These are phyloP conservation scores for Camponotus vicinus DNA, from an alignment of 1,140 invertebrate species.

Conservation along the genomic window DNA sequence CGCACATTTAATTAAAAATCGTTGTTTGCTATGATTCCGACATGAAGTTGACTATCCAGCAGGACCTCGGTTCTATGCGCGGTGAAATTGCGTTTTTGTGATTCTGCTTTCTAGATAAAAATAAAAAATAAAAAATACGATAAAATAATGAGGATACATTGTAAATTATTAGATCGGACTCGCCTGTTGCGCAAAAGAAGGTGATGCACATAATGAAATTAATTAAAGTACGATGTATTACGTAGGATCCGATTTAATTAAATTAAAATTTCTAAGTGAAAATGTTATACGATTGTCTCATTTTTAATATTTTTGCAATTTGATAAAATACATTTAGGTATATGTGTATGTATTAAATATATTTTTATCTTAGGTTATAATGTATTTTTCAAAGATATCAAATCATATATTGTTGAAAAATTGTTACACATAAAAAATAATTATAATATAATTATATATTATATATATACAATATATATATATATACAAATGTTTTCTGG, in stretches of 20 bases:
- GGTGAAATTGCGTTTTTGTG: slow-evolving; percentile 31
- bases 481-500: not conserved
- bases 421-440: not conserved
- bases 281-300: not conserved
- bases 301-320: slow-evolving; percentile 6
- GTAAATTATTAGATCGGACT: slow-evolving; percentile 2
- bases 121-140: not conserved
- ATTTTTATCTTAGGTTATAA: not conserved
- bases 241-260: not conserved
- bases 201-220: slow-evolving; percentile 1
- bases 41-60: slow-evolving; percentile 42
- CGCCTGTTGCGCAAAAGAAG: slow-evolving; percentile 39
- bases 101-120: not conserved
- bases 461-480: not conserved
- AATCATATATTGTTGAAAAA: not conserved
- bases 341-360: not conserved
- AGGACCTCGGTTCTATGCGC: not conserved
- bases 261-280: slow-evolving; percentile 14
- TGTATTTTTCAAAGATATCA: not conserved
- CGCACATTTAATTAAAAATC: slow-evolving; percentile 75
- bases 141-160: not conserved
- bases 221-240: not conserved
- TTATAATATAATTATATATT: too few species aligned
- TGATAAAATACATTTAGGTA: not conserved
- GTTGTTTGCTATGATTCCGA: slow-evolving; percentile 53